Percentiles rank a stretch among this genome's conserved stretches.
Evolutionary conservation across 2,797 vertebrate species (phyloP).

Genomic region (Poeciliopsis paucimaculata): DNA sequence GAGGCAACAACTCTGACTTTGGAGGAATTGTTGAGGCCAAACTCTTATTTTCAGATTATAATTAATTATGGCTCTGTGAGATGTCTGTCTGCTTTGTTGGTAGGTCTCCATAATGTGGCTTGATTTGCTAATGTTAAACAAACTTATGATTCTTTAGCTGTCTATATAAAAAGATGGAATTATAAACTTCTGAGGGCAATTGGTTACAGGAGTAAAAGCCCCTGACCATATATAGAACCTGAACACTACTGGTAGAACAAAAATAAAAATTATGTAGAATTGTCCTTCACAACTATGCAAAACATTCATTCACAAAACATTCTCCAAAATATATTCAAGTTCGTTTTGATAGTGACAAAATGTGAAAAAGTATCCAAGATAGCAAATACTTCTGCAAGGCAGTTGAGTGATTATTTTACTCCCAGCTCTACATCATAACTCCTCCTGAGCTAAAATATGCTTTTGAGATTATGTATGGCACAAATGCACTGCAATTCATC

Average conservation of each 20-base stretch:
- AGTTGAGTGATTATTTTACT: constrained; percentile 1
- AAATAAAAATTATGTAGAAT: too few species aligned
- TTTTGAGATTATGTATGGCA: constrained; percentile 1
- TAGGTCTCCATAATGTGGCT: not conserved
- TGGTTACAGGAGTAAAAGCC: not conserved
- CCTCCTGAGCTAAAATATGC: not conserved
- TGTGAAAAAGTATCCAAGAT: not conserved
- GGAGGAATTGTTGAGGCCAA: not conserved
- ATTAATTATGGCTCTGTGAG: not conserved
- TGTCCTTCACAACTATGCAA: not conserved
- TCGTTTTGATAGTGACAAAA: not conserved
- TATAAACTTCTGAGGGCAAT: not conserved
- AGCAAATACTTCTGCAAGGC: not conserved
- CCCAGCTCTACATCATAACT: not conserved
- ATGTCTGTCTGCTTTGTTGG: not conserved
- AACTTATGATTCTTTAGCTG: not conserved
- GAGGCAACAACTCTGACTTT: too few species aligned
- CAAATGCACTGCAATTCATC: not conserved
- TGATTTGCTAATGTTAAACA: not conserved
- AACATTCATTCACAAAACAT: not conserved
- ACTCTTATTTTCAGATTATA: not conserved
- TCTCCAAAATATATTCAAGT: not conserved
- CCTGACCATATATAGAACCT: not conserved
- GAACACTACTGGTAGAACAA: too few species aligned
- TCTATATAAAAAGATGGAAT: not conserved